Evolutionary conservation across 1,140 invertebrate genomes (phyloP), one percentile per base, ranked within the genome.

Genomic region (Conus betulinus): DNA sequence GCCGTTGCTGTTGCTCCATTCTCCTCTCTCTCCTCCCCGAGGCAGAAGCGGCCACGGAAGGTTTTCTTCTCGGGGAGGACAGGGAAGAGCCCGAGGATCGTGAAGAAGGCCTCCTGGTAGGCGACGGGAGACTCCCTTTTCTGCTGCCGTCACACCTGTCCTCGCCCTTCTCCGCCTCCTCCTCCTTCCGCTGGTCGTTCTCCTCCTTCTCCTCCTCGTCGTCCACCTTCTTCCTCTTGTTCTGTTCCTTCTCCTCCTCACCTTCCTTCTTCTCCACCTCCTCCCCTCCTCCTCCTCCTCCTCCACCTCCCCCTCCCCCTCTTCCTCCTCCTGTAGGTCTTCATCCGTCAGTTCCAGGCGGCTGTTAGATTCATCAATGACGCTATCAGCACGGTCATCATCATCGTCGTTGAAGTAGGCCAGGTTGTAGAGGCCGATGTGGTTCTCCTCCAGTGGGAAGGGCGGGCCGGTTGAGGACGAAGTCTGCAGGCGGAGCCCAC

Each of bases 351-450:
- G 20, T 17, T 74, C 51, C 17, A 53, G 25, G 55, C 74, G 71
- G 57, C 74, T 71, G 82, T 74, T 71, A 7, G 71, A 86, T 4
- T 86, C 84, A 60, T 87, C 85, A 15, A 67, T 63, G 25, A 39
- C 85, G 25, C 57, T 79, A 84, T 88, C 74, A 60, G 76, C 67
- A 60, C 23, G 53, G 20, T 81, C 53, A 20, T 78, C 84, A 39
- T 39, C 39, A 13, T 78, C 84, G 53, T 88, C 84, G 15, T n/a
- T 67, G 88, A 63, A 79, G 74, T 78, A 71, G 76, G 57, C 83
- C 20, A 53, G 53, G 84, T 86, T 89, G 88, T 51, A 52, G 39
- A 89, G 17, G 60, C 84, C 84, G 71, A 89, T 79, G 84, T 83
- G 87, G 63, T 84, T 88, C 51, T 88, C 87, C 23, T 74, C 27